Conservation (phyloP, 2,888 invertebrate species). For the Leucophora obtusa region DNA sequence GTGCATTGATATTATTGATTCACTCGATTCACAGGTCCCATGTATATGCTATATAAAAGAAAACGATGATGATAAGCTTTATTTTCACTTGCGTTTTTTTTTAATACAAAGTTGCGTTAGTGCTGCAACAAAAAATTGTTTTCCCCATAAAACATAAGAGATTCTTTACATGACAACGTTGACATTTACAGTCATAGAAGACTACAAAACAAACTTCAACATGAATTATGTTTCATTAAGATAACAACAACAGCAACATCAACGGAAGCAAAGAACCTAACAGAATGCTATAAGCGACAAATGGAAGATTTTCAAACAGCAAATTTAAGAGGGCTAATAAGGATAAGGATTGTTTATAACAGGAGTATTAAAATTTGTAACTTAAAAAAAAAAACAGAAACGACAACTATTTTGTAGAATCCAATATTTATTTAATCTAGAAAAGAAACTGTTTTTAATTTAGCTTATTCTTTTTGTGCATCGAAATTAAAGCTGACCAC, state of each 20-base stretch:
- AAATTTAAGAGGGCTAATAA: constrained; percentile 35
- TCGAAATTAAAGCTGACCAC: constrained; percentile 37
- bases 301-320: constrained; percentile 12
- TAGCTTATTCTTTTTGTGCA: not conserved
- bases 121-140: constrained; percentile 7
- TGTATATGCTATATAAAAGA: not conserved
- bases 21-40: no score
- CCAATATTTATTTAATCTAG: not conserved
- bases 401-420: not conserved
- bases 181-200: constrained; percentile 50
- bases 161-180: constrained; percentile 57
- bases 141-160: not conserved
- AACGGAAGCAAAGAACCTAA: not conserved
- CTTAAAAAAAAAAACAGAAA: not conserved
- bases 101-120: constrained; percentile 56
- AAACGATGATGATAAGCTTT: constrained; percentile 49
- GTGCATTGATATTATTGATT: no score
- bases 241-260: not conserved
- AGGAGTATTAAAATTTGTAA: not conserved
- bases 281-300: constrained; percentile 29
- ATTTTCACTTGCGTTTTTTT: constrained; percentile 21
- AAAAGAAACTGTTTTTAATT: not conserved
- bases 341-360: not conserved
- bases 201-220: constrained; percentile 43
- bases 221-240: constrained; percentile 52